Conservation (phyloP, 2,113 vertebrate genomes). For the Boleophthalmus pectinirostris region DNA sequence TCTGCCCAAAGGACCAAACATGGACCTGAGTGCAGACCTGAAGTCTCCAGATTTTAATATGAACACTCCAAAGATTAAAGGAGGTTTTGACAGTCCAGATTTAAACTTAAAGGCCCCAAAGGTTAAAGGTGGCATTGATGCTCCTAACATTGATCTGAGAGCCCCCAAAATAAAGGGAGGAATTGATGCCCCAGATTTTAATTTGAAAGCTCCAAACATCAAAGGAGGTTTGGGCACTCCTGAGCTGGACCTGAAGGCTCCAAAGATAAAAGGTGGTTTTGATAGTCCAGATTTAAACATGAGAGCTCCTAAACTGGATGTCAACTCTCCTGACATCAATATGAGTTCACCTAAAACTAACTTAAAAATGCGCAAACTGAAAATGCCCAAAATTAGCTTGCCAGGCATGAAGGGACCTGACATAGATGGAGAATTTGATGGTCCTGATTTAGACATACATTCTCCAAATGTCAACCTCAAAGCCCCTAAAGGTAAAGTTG, state of each 20-base stretch:
- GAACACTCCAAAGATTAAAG: conserved; percentile 61
- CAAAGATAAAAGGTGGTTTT: conserved; percentile 58
- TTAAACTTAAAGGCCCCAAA: conserved; percentile 37
- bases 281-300: conserved; percentile 54
- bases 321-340: conserved; percentile 53
- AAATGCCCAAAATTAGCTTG: conserved; percentile 47
- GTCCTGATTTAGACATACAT: conserved; percentile 34
- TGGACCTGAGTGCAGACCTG: conserved; percentile 25
- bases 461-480: conserved; percentile 46
- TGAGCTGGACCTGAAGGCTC: conserved; percentile 37
- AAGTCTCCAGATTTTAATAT: conserved; percentile 39
- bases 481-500: conserved; percentile 41
- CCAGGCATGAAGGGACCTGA: conserved; percentile 52
- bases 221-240: conserved; percentile 50
- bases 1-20: conserved; percentile 46
- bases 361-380: conserved; percentile 54
- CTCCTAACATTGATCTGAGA: conserved; percentile 31
- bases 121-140: conserved; percentile 18
- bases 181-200: conserved; percentile 42
- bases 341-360: conserved; percentile 45
- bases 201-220: conserved; percentile 34
- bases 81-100: conserved; percentile 51
- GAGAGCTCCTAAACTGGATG: conserved; percentile 49
- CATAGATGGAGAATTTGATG: conserved; percentile 46
- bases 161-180: conserved; percentile 42